Conservation (phyloP, 2,797 vertebrate species). For the Decapterus maruadsi region DNA sequence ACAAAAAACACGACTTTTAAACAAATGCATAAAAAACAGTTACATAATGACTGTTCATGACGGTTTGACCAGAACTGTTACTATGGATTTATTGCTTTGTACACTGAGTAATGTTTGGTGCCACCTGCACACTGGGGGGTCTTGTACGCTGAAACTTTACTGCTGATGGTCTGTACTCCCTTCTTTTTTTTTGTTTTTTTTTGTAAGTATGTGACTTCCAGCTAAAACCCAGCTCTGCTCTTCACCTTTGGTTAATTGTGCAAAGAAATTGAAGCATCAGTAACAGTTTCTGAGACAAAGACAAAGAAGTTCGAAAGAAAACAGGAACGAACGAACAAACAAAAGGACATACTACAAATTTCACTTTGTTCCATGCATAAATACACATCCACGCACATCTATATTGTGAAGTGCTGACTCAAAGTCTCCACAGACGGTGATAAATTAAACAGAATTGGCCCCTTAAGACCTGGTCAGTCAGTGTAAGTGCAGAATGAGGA, state of each 20-base stretch:
- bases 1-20: constrained; percentile 85
- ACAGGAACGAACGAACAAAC: constrained; percentile 1
- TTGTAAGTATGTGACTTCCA: constrained; percentile 55
- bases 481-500: constrained; percentile 61
- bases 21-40: constrained; percentile 83
- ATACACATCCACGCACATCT: constrained; percentile 84
- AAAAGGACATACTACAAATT: constrained; percentile 75
- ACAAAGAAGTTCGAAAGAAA: constrained; percentile 49
- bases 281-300: constrained; percentile 82
- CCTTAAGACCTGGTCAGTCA: constrained; percentile 60
- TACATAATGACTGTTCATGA: constrained; percentile 80
- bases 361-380: constrained; percentile 85
- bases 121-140: constrained; percentile 80
- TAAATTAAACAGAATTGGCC: constrained; percentile 42
- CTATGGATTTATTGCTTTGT: constrained; percentile 98
- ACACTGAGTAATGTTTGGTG: constrained; percentile 87
- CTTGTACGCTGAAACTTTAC: constrained; percentile 42
- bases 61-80: constrained; percentile 85
- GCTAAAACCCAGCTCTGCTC: constrained; percentile 85
- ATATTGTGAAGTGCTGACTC: constrained; percentile 75
- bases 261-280: constrained; percentile 87
- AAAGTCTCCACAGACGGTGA: constrained; percentile 62
- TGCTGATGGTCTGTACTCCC: constrained; percentile 57
- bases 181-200: constrained; percentile 3
- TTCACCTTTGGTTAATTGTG: constrained; percentile 90